phyloP scores from a whole-genome alignment of 2,797 vertebrate species.

The Prionace glauca region DNA sequence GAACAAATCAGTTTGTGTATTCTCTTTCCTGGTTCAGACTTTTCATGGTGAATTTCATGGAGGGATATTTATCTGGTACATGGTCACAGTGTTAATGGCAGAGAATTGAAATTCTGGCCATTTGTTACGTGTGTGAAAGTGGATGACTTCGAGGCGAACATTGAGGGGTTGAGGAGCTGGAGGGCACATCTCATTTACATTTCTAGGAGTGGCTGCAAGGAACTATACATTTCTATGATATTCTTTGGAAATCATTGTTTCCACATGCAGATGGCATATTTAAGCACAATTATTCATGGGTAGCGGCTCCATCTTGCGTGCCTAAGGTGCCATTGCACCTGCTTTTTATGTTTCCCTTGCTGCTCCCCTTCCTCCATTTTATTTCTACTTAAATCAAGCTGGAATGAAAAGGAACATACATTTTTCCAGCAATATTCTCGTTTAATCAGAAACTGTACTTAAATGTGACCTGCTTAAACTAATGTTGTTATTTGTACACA shows the following conservation, averaged over 20 bases:
- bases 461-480: background rate
- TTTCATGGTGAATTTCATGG: background rate
- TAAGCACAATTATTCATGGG: background rate
- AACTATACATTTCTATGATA: background rate
- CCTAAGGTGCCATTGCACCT: constrained; percentile 2
- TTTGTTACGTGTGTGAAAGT: background rate
- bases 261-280: background rate
- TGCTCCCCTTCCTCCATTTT: background rate
- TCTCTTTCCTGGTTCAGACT: too few species aligned
- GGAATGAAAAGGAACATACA: background rate
- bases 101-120: background rate
- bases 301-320: background rate
- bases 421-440: background rate
- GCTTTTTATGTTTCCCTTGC: background rate
- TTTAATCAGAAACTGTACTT: background rate
- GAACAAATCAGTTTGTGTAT: background rate
- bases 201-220: background rate
- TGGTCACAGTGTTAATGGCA: background rate
- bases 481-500: background rate
- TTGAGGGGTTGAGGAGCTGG: background rate
- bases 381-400: background rate
- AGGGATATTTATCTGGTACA: background rate
- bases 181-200: background rate
- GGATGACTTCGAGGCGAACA: background rate
- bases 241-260: background rate